Percentiles rank a stretch among this genome's conserved stretches.
phyloP scores from a whole-genome alignment of 2,797 vertebrate species.

The Schizopygopsis pylzovi region DNA sequence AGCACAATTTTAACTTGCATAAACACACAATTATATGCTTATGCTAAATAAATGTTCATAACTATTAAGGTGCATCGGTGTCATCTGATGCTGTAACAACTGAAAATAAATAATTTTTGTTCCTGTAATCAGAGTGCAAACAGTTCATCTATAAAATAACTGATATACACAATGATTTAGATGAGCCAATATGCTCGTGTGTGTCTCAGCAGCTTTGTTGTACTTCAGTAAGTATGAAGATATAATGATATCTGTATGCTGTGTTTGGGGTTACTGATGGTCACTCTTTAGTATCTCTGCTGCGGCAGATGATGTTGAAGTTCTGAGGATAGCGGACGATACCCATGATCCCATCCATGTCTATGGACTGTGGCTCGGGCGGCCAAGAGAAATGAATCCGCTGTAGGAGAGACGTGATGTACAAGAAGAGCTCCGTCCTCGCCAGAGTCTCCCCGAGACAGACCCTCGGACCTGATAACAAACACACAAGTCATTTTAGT shows the following conservation, averaged over 20 bases:
- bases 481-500: neutral
- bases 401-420: constrained; percentile 55
- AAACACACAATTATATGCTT: neutral
- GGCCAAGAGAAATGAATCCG: constrained; percentile 55
- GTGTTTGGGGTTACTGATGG: neutral
- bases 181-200: neutral
- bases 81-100: neutral
- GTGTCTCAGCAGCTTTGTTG: neutral
- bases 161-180: neutral
- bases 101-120: neutral
- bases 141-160: too few species aligned
- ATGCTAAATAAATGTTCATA: neutral
- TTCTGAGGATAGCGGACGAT: constrained; percentile 29
- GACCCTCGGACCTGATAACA: constrained; percentile 49
- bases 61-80: neutral
- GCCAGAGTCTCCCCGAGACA: constrained; percentile 57
- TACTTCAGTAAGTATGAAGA: too few species aligned
- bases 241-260: neutral
- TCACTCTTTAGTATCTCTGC: constrained; percentile 19
- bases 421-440: constrained; percentile 57
- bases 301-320: constrained; percentile 48
- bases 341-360: constrained; percentile 52
- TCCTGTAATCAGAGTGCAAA: neutral
- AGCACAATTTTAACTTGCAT: neutral
- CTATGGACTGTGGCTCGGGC: neutral